phyloP scores from a whole-genome alignment of 2,113 vertebrate genomes.

The Nematolebias whitei region DNA sequence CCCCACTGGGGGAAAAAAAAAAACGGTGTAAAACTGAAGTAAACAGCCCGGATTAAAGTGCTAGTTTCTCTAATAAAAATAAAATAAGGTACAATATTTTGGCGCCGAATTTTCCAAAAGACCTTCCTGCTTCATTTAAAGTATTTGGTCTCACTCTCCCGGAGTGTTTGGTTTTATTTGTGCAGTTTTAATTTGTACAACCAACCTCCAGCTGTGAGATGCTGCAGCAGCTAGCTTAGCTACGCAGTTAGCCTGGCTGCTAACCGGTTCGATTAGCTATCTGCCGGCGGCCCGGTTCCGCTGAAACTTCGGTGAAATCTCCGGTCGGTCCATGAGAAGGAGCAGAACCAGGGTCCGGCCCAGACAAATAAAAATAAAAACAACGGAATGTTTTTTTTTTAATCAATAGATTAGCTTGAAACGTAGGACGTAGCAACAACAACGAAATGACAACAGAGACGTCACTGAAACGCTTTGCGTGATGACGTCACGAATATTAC shows the following conservation, averaged over 20 bases:
- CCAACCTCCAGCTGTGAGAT: background rate
- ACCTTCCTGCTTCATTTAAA: fast-evolving
- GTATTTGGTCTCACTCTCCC: fast-evolving
- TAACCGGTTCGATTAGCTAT: slow-evolving; percentile 12
- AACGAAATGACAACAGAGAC: no score
- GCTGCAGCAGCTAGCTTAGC: background rate
- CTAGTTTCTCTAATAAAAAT: background rate
- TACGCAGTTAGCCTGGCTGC: slow-evolving; percentile 20
- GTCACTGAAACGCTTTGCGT: no score
- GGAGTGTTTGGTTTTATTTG: fast-evolving
- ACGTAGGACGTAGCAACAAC: no score
- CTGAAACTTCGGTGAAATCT: background rate
- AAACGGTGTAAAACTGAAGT: no score
- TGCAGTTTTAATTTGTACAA: background rate
- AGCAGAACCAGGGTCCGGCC: background rate
- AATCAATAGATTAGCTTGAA: no score
- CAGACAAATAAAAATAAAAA: background rate
- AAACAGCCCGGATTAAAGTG: no score
- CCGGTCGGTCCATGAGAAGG: background rate
- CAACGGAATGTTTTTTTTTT: no score
- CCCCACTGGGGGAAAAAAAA: background rate
- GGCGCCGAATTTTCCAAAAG: background rate
- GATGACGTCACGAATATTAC: no score
- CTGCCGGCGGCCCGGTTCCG: background rate
- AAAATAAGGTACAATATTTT: background rate